Percentiles rank a stretch among this genome's conserved stretches.
These are phyloP conservation scores for Drosophila fulvimacula DNA, from an alignment of 2,888 invertebrate genomes.

Conservation along the genomic window DNA sequence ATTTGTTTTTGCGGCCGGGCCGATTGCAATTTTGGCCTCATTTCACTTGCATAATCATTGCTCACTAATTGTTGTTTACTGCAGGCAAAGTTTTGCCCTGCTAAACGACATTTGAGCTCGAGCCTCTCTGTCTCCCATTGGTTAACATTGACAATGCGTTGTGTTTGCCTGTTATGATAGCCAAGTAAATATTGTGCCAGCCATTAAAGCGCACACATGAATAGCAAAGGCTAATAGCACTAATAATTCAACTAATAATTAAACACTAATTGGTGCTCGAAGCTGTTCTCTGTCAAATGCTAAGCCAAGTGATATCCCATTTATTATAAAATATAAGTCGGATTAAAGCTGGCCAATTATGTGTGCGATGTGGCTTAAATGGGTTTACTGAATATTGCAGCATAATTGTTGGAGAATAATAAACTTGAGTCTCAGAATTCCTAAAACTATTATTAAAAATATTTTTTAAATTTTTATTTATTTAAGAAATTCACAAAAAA, in stretches of 20 bases:
- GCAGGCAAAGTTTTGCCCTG: slow-evolving; percentile 27
- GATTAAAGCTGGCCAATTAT: background rate
- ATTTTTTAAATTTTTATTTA: too few relatives aligned
- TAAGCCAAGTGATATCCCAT: background rate
- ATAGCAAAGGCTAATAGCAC: slow-evolving; percentile 4
- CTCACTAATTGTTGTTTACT: slow-evolving; percentile 67
- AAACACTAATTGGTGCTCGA: slow-evolving; percentile 25
- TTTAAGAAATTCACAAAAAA: too few relatives aligned
- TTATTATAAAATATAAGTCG: background rate
- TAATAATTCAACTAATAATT: slow-evolving; percentile 28
- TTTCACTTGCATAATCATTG: slow-evolving; percentile 65
- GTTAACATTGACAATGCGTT: slow-evolving; percentile 14
- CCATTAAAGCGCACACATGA: background rate
- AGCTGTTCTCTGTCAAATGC: background rate
- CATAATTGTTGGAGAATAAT: background rate
- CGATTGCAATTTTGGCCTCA: slow-evolving; percentile 49
- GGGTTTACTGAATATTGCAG: background rate
- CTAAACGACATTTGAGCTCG: slow-evolving; percentile 7
- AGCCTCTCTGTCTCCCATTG: background rate
- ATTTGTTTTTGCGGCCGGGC: slow-evolving; percentile 42
- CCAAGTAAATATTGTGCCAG: slow-evolving; percentile 20
- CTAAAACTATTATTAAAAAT: too few relatives aligned
- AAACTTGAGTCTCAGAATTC: too few relatives aligned
- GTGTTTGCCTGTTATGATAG: slow-evolving; percentile 30
- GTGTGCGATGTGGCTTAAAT: too few relatives aligned